These are phyloP conservation scores for Euphysa ruthae DNA, from an alignment of 30 jellyfish, hydroid and myxozoan species.

Conservation along the genomic window DNA sequence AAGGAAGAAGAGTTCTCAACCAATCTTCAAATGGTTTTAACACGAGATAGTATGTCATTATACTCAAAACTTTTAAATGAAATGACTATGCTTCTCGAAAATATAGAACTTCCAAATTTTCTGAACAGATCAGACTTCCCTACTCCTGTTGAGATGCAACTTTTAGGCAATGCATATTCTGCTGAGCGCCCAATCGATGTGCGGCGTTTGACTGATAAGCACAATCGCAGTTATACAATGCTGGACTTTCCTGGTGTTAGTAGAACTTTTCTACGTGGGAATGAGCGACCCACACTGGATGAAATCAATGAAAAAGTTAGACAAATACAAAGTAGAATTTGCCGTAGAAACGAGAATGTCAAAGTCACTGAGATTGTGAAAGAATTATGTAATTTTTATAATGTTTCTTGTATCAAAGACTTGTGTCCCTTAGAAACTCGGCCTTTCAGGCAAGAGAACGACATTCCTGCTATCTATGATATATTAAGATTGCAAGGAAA, in stretches of 20 bases:
- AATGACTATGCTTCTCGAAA: not conserved
- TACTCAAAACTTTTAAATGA: not conserved
- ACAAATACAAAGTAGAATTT: slow-evolving; percentile 11
- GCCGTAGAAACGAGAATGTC: slow-evolving; percentile 16
- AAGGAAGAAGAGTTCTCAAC: not conserved
- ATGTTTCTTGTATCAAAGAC: slow-evolving; percentile 17
- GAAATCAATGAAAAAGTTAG: slow-evolving; percentile 23
- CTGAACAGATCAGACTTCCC: not conserved
- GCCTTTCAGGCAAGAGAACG: slow-evolving; percentile 27
- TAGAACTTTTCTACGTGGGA: not conserved
- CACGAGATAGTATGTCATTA: not conserved
- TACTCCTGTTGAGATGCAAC: slow-evolving; percentile 2
- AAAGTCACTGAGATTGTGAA: slow-evolving; percentile 6
- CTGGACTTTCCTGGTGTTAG: slow-evolving; percentile 7
- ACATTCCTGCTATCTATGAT: slow-evolving; percentile 57
- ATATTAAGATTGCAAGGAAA: slow-evolving; percentile 42
- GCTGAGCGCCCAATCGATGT: slow-evolving; percentile 11
- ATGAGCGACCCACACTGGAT: slow-evolving; percentile 18
- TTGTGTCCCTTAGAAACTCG: slow-evolving; percentile 23
- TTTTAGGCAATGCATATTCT: slow-evolving; percentile 7
- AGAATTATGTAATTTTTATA: slow-evolving; percentile 16
- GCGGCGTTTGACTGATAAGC: slow-evolving; percentile 15
- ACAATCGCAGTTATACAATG: not conserved
- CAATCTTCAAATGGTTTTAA: not conserved
- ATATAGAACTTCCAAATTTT: not conserved